Evolutionary conservation across 2,888 invertebrate species (phyloP).

Genomic region (Spialia ferax): DNA sequence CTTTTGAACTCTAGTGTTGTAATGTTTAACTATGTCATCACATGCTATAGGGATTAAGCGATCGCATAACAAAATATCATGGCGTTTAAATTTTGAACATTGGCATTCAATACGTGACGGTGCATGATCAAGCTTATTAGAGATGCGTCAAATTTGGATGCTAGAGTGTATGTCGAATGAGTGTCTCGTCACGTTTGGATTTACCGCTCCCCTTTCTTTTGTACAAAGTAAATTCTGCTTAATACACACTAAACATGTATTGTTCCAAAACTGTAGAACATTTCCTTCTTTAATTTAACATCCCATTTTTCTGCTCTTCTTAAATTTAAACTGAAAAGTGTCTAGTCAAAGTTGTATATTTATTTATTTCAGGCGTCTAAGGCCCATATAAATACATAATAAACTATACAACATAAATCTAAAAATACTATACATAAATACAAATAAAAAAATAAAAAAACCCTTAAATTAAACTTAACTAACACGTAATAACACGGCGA

Average conservation of each 20-base stretch:
- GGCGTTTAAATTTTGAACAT: slow-evolving; percentile 72
- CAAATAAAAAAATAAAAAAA: too few species aligned
- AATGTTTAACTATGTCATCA: neutral
- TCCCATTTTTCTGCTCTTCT: too few species aligned
- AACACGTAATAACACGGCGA: too few species aligned
- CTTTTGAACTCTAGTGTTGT: neutral
- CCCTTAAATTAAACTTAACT: too few species aligned
- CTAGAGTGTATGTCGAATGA: slow-evolving; percentile 58
- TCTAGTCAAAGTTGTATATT: too few species aligned
- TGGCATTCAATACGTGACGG: slow-evolving; percentile 73
- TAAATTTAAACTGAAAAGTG: too few species aligned
- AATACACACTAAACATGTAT: slow-evolving; percentile 50
- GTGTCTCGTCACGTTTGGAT: slow-evolving; percentile 76
- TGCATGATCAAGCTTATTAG: slow-evolving; percentile 84
- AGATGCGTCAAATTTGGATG: slow-evolving; percentile 70
- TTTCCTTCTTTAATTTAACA: neutral
- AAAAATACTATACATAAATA: too few species aligned
- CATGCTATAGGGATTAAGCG: slow-evolving; percentile 25
- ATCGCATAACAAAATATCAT: slow-evolving; percentile 60
- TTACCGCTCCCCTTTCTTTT: slow-evolving; percentile 60
- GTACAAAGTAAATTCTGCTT: slow-evolving; percentile 54
- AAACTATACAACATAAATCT: too few species aligned
- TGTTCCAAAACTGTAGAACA: slow-evolving; percentile 23
- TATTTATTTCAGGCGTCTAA: too few species aligned
- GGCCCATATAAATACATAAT: too few species aligned